These are phyloP conservation scores for Leiothrix lutea DNA, from an alignment of 2,113 vertebrate species.

Conservation along the genomic window DNA sequence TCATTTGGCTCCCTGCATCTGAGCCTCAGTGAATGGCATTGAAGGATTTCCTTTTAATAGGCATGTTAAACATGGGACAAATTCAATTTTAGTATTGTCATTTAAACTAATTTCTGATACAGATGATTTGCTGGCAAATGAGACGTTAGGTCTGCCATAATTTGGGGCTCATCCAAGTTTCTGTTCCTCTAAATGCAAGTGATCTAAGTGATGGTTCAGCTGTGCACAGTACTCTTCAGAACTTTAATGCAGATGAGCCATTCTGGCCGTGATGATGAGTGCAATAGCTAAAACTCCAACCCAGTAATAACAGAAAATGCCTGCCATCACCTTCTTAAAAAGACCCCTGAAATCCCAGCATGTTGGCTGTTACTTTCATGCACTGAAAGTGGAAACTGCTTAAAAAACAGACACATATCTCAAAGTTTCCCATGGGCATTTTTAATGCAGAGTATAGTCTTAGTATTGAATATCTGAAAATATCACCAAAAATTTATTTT, in stretches of 20 bases:
- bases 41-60: slow-evolving; percentile 27
- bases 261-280: neutral
- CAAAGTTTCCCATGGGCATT: neutral
- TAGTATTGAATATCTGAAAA: neutral
- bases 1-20: neutral
- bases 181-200: neutral
- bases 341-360: rapidly evolving
- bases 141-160: neutral
- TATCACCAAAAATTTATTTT: neutral
- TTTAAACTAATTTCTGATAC: slow-evolving; percentile 14
- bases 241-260: neutral
- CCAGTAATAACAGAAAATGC: neutral
- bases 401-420: neutral
- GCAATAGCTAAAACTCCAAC: neutral
- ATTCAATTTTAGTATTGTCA: slow-evolving; percentile 9
- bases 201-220: neutral
- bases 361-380: neutral
- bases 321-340: neutral
- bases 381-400: neutral
- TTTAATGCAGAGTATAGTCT: neutral
- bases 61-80: neutral
- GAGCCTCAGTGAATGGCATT: neutral
- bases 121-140: slow-evolving; percentile 17
- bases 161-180: slow-evolving; percentile 5
- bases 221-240: neutral